phyloP scores from a whole-genome alignment of 2,797 vertebrate species.

The Gymnoscopelus microlampas region DNA sequence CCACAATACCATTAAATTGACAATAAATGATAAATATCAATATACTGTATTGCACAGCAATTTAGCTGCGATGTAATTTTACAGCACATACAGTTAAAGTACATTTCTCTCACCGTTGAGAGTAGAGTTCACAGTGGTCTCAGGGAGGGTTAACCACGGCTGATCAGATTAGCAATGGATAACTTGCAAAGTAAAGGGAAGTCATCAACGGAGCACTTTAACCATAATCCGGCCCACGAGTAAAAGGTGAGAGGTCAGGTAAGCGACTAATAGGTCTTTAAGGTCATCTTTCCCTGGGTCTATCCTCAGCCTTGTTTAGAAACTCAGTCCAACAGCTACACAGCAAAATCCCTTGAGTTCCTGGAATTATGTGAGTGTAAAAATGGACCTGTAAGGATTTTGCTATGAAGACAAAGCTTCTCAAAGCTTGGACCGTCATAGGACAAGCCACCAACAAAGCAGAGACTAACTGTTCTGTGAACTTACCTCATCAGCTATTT shows the following conservation, averaged over 20 bases:
- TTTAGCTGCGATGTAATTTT: too few relatives aligned
- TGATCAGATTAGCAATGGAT: constrained; percentile 58
- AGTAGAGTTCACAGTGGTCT: too few relatives aligned
- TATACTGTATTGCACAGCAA: too few relatives aligned
- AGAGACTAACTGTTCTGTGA: too few relatives aligned
- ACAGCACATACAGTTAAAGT: too few relatives aligned
- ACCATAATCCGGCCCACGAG: constrained; percentile 52
- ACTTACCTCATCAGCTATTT: too few relatives aligned
- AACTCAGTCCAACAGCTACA: neutral
- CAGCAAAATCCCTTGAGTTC: too few relatives aligned
- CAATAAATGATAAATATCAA: too few relatives aligned
- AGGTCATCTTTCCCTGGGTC: constrained; percentile 4
- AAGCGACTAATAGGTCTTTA: constrained; percentile 43
- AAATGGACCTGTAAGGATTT: too few relatives aligned
- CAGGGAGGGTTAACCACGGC: constrained; percentile 37
- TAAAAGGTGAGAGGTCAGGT: constrained; percentile 29
- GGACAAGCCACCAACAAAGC: constrained; percentile 1
- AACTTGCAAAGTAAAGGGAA: constrained; percentile 38
- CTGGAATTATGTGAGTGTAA: too few relatives aligned
- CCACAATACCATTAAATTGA: too few relatives aligned
- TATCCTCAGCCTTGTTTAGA: constrained; percentile 18
- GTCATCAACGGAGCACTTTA: constrained; percentile 48
- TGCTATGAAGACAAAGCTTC: neutral
- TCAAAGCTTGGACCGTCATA: constrained; percentile 13
- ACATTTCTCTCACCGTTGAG: too few relatives aligned